Evolutionary conservation across 2,113 vertebrate species (phyloP), one percentile per base, ranked within the genome.

Genomic region (Podilymbus podiceps): DNA sequence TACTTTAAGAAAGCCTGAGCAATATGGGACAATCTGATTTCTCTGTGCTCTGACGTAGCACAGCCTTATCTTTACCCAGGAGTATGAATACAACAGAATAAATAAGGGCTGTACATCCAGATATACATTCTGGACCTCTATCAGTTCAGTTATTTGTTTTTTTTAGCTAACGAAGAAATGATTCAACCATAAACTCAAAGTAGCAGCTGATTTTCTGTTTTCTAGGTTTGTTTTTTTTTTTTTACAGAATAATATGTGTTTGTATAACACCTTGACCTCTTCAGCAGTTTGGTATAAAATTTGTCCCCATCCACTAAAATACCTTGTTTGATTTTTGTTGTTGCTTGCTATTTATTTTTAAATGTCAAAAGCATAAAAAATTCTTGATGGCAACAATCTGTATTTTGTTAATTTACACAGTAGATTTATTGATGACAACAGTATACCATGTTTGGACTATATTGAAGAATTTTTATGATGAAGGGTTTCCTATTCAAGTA

Each of bases 401-500:
- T 64, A 35, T 68, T 67, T 42, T 35, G 12, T 47, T 67, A n/a
- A 25, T 46, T 86, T 40, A 44, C 13, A 82, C 0, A 90, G 35
- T 3, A n/a, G 33, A 42, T 73, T 85, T 76, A 35, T 31, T 52
- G 24, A n/a, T 79, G 58, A 66, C 40, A 93, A 30, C 28, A 49
- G 10, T 6, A 50, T 35, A 58, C 18, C 1, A 1, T 28, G 5
- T 83, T 55, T 2, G 3, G 55, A 12, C 6, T 33, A 38, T 1
- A 59, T 0, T 12, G 31, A 75, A 84, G 35, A 5, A 15, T 77
- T 81, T 85, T 69, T 74, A 23, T 53, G 15, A 50, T 56, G 6
- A 73, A 47, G 20, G 74, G 8, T 30, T 81, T 84, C 33, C 56
- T 10, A 22, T 62, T 60, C 27, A 18, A 49, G 30, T 30, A 59